These are phyloP conservation scores for Rhimphoctona megacephalus DNA, from an alignment of 2,888 invertebrate genomes.

Conservation along the genomic window DNA sequence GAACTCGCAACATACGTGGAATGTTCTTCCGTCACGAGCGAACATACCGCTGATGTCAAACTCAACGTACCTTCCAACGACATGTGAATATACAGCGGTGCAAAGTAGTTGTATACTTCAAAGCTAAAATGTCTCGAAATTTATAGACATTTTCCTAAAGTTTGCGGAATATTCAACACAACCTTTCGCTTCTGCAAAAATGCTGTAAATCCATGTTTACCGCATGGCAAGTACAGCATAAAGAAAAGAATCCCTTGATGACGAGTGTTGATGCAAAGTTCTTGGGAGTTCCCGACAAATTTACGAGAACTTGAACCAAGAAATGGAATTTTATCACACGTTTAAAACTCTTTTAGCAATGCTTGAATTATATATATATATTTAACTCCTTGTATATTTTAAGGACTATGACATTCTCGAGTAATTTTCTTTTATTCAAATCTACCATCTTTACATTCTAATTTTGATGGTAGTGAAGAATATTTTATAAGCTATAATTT, in stretches of 20 bases:
- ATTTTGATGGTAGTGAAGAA: background rate
- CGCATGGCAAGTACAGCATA: background rate
- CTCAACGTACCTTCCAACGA: conserved; percentile 14
- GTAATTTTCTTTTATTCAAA: background rate
- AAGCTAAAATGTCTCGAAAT: conserved; percentile 41
- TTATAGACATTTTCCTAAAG: conserved; percentile 38
- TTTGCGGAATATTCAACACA: conserved; percentile 38
- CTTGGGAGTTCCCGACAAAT: conserved; percentile 15
- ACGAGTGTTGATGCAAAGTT: conserved; percentile 15
- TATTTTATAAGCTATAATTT: background rate
- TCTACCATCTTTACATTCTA: background rate
- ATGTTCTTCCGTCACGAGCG: conserved; percentile 31
- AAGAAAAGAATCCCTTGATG: conserved; percentile 24
- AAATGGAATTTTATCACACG: conserved; percentile 9
- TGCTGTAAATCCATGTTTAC: conserved; percentile 1
- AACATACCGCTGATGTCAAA: conserved; percentile 38
- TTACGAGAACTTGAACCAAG: conserved; percentile 6
- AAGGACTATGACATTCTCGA: background rate
- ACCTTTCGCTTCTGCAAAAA: conserved; percentile 19
- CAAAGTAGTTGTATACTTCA: conserved; percentile 38
- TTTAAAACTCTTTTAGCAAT: background rate
- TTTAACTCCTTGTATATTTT: background rate
- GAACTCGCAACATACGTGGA: conserved; percentile 32
- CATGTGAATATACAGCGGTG: conserved; percentile 21
- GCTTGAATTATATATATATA: background rate